Percentiles rank a stretch among this genome's conserved stretches.
Conservation (phyloP, 2,888 invertebrate genomes). For the Zelleria hepariella region DNA sequence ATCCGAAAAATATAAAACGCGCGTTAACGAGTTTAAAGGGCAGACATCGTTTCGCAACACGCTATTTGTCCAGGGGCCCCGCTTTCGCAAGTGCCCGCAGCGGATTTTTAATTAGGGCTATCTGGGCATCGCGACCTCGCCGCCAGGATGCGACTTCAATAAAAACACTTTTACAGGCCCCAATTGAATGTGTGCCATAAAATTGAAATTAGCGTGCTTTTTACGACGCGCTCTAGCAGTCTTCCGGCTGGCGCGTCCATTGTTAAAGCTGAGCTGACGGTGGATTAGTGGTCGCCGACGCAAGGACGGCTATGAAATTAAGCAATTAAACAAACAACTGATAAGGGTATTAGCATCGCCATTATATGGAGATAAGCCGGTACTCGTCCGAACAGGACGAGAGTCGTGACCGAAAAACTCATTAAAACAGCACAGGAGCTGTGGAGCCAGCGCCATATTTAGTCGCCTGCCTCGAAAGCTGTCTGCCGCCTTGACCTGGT, state of each 20-base stretch:
- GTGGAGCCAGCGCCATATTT: constrained; percentile 51
- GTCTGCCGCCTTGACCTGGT: constrained; percentile 62
- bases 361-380: constrained; percentile 48
- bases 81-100: constrained; percentile 55
- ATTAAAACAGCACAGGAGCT: constrained; percentile 45
- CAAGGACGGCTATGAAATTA: constrained; percentile 54
- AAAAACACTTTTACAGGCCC: constrained; percentile 66
- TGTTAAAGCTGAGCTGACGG: constrained; percentile 34
- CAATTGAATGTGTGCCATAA: constrained; percentile 65
- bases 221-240: constrained; percentile 58
- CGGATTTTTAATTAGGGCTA: constrained; percentile 65
- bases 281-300: constrained; percentile 35
- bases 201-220: constrained; percentile 64
- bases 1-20: not conserved
- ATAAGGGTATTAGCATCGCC: constrained; percentile 36
- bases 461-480: constrained; percentile 57
- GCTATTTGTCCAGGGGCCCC: constrained; percentile 25
- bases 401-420: constrained; percentile 38
- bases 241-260: constrained; percentile 59
- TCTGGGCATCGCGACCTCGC: constrained; percentile 58
- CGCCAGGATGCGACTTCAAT: constrained; percentile 64
- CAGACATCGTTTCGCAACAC: constrained; percentile 37
- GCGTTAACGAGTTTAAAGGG: constrained; percentile 26
- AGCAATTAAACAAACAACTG: constrained; percentile 40
- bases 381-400: constrained; percentile 29